Evolutionary conservation across 2,888 invertebrate species (phyloP).

Genomic region (Caenorhabditis sp.): DNA sequence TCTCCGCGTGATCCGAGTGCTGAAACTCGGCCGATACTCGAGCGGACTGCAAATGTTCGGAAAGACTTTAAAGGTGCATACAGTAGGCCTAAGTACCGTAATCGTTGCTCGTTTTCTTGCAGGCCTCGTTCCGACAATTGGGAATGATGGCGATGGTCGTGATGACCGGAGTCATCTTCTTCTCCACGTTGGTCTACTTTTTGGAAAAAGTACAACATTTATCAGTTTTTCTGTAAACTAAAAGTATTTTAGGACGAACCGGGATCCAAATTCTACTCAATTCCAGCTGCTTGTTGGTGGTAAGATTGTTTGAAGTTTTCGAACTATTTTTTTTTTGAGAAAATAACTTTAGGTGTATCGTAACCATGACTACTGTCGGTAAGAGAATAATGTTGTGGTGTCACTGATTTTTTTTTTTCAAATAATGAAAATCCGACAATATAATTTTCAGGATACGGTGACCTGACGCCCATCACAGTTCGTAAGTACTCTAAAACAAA

Average conservation of each 20-base stretch:
- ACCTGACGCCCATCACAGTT: slow-evolving; percentile 71
- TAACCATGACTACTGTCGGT: slow-evolving; percentile 76
- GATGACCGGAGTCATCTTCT: slow-evolving; percentile 76
- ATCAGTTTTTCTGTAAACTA: too few relatives aligned
- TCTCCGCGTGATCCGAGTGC: slow-evolving; percentile 75
- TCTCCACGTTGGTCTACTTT: slow-evolving; percentile 76
- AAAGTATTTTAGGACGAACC: slow-evolving; percentile 72
- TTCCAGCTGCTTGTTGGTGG: slow-evolving; percentile 77
- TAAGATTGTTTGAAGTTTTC: too few relatives aligned
- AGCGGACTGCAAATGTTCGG: slow-evolving; percentile 77
- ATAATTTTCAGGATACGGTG: slow-evolving; percentile 69
- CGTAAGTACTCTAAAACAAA: slow-evolving; percentile 63
- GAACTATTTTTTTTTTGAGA: too few relatives aligned
- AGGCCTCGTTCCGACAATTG: slow-evolving; percentile 72
- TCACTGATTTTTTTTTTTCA: background rate
- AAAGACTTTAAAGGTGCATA: slow-evolving; percentile 72
- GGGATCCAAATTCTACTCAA: slow-evolving; percentile 69
- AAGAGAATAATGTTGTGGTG: slow-evolving; percentile 28
- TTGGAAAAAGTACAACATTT: slow-evolving; percentile 74
- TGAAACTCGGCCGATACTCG: slow-evolving; percentile 75
- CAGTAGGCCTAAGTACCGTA: too few relatives aligned
- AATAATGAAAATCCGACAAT: background rate
- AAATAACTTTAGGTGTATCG: slow-evolving; percentile 71
- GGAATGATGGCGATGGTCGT: slow-evolving; percentile 78
- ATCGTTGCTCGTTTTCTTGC: too few relatives aligned